Evolutionary conservation across 2,888 invertebrate genomes (phyloP).

Genomic region (Tetranychus truncatus): DNA sequence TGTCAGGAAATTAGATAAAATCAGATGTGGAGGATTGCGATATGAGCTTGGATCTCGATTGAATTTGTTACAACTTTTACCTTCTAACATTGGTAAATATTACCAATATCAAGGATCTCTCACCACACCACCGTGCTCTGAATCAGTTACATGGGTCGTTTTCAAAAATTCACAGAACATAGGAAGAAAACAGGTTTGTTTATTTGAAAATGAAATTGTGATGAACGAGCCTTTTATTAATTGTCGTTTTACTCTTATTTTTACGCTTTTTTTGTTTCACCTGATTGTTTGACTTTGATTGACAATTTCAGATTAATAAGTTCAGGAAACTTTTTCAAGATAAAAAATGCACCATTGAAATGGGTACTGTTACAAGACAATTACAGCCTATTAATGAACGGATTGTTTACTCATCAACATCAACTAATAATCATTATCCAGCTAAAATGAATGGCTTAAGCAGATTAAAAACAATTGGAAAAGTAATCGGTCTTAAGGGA

Average conservation of each 20-base stretch:
- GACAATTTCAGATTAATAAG: not conserved
- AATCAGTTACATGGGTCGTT: constrained; percentile 11
- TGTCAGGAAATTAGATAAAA: not conserved
- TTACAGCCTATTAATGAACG: not conserved
- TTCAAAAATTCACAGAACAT: constrained; percentile 3
- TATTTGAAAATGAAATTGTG: not conserved
- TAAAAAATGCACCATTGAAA: constrained; percentile 1
- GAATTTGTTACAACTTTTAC: constrained; percentile 3
- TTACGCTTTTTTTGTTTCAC: not conserved
- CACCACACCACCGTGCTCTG: constrained; percentile 13
- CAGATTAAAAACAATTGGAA: not conserved
- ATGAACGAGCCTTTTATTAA: not conserved
- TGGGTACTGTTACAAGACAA: not conserved
- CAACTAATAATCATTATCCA: not conserved
- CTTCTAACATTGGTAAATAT: not conserved
- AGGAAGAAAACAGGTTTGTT: constrained; percentile 10
- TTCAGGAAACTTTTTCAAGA: not conserved
- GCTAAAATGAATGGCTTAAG: not conserved
- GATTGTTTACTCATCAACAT: not conserved
- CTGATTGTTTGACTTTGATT: not conserved
- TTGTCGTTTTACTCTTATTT: not conserved
- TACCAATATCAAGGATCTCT: constrained; percentile 14
- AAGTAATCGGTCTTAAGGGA: not conserved
- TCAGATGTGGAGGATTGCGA: constrained; percentile 4
- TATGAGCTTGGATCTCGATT: not conserved